Percentiles rank a stretch among this genome's conserved stretches.
Conservation (phyloP, 2,888 invertebrate genomes). For the Callosobruchus maculatus region DNA sequence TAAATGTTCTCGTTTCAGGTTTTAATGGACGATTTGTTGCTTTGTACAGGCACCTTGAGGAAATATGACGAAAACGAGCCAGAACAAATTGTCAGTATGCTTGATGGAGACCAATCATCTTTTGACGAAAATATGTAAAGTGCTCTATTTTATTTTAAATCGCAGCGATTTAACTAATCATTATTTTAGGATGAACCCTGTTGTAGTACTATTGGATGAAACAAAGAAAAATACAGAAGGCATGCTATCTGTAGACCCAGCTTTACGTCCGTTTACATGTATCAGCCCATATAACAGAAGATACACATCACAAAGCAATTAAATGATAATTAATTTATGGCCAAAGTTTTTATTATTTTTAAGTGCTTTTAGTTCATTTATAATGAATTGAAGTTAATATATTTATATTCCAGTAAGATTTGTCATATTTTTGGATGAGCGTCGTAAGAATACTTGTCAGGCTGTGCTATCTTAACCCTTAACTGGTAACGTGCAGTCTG, state of each 20-base stretch:
- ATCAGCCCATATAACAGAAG: conserved; percentile 37
- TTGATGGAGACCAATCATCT: conserved; percentile 33
- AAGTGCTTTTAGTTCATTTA: not conserved
- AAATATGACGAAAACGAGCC: conserved; percentile 25
- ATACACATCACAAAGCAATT: conserved; percentile 8
- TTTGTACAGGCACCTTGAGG: conserved; percentile 66
- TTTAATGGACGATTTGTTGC: conserved; percentile 74
- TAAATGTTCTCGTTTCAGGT: conserved; percentile 52
- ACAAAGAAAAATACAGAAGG: conserved; percentile 31
- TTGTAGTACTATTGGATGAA: conserved; percentile 31
- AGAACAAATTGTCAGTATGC: conserved; percentile 38
- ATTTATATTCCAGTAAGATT: not conserved
- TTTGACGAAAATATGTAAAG: conserved; percentile 19
- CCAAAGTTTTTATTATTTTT: not conserved
- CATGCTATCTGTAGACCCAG: conserved; percentile 41
- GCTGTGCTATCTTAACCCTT: no score
- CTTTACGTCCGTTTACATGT: conserved; percentile 44
- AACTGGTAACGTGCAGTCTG: no score
- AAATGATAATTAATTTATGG: not conserved
- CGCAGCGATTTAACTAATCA: conserved; percentile 24
- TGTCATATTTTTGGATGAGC: no score
- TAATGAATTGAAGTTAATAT: not conserved
- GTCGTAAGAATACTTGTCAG: no score
- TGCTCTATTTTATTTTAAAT: not conserved
- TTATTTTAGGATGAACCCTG: conserved; percentile 9